Evolutionary conservation across 2,113 vertebrate genomes (phyloP), one percentile per base, ranked within the genome.

Genomic region (Uropsilus gracilis): DNA sequence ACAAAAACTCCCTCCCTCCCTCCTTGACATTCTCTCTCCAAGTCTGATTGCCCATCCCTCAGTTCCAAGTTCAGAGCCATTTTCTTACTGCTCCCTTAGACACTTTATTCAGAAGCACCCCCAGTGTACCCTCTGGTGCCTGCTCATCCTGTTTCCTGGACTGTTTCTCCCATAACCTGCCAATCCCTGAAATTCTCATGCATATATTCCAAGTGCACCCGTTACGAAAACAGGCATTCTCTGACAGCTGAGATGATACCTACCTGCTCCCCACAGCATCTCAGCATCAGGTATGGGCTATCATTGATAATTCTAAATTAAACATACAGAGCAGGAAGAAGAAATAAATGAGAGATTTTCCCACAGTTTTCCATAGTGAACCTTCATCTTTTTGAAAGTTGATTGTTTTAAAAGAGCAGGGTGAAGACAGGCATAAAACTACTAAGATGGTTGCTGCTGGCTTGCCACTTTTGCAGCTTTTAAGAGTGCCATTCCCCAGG

Each of bases 321-420:
- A n/a, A n/a, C n/a, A n/a, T n/a, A n/a, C n/a, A n/a, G n/a, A n/a
- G n/a, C n/a, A n/a, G n/a, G n/a, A n/a, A n/a, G n/a, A n/a, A n/a
- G n/a, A n/a, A n/a, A n/a, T n/a, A n/a, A n/a, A n/a, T n/a, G n/a
- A n/a, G n/a, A n/a, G n/a, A n/a, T n/a, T n/a, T n/a, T n/a, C n/a
- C n/a, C n/a, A n/a, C n/a, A 53, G 55, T 84, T 81, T 86, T 75
- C 68, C 39, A 22, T 24, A 78, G n/a, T n/a, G n/a, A n/a, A n/a
- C n/a, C n/a, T n/a, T n/a, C n/a, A 48, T 37, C 26, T 89, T 71
- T 95, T 72, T 26, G 2, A 32, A 48, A 39, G 34, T n/a, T 12
- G 11, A 7, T 63, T 46, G 17, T 42, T 71, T 81, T 94, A n/a
- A 80, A 76, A 81, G 46, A 82, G 18, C 69, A 7, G 48, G 16